Evolutionary conservation across 1,140 invertebrate genomes (phyloP).

Genomic region (Notospermus geniculatus): DNA sequence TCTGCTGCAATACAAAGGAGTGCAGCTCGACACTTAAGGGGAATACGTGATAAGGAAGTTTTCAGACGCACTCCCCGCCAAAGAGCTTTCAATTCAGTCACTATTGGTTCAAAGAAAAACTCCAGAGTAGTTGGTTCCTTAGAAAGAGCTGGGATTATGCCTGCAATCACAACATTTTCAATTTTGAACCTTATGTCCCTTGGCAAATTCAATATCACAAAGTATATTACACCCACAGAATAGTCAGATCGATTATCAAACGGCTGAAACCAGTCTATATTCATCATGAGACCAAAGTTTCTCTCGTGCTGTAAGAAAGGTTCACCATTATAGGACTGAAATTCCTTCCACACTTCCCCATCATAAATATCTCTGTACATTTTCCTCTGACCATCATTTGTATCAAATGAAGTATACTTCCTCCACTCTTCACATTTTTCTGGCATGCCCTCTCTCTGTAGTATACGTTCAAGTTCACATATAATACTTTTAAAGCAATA

Average conservation of each 20-base stretch:
- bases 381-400: too few relatives aligned
- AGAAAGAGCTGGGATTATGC: slow-evolving; percentile 21
- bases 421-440: background rate
- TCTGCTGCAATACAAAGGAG: slow-evolving; percentile 24
- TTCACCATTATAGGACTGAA: too few relatives aligned
- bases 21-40: slow-evolving; percentile 16
- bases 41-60: background rate
- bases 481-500: slow-evolving; percentile 21
- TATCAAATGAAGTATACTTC: background rate
- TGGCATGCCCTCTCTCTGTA: slow-evolving; percentile 10
- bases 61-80: slow-evolving; percentile 11
- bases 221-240: too few relatives aligned
- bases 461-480: slow-evolving; percentile 9
- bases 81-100: slow-evolving; percentile 17
- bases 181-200: slow-evolving; percentile 7
- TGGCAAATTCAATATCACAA: slow-evolving; percentile 13
- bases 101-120: slow-evolving; percentile 19
- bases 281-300: slow-evolving; percentile 14
- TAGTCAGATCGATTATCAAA: too few relatives aligned
- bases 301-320: background rate
- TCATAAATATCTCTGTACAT: slow-evolving; percentile 23
- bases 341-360: slow-evolving; percentile 24
- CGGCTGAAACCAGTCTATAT: too few relatives aligned
- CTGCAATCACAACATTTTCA: slow-evolving; percentile 8
- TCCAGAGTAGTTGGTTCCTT: slow-evolving; percentile 14